Evolutionary conservation across 2,113 vertebrate species (phyloP).

Genomic region (Trochalopteron elliotii): DNA sequence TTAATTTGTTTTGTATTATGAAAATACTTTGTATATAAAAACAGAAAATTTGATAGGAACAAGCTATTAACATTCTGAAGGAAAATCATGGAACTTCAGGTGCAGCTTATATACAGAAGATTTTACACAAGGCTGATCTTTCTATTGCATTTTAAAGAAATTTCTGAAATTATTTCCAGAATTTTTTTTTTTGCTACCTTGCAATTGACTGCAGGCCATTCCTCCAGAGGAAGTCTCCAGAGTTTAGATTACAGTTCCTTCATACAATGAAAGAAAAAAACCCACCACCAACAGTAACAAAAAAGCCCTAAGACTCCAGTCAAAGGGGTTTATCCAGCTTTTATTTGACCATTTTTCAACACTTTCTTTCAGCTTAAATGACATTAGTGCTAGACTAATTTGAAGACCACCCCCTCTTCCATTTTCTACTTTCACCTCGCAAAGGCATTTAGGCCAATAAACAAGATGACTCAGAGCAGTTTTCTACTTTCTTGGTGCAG

Average conservation of each 20-base stretch:
- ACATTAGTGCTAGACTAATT: not conserved
- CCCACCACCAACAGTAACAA: not conserved
- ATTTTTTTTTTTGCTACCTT: not conserved
- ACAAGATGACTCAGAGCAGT: not conserved
- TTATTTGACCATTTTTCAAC: not conserved
- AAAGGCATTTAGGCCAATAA: not conserved
- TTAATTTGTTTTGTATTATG: not conserved
- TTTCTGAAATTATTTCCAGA: not conserved
- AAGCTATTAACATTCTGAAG: not conserved
- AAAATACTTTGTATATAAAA: not conserved
- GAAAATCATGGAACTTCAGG: not conserved
- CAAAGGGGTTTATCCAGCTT: not conserved
- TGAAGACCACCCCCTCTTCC: not conserved
- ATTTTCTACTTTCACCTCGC: not conserved
- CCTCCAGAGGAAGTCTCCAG: not conserved
- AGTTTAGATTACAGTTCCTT: not conserved
- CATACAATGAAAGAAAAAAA: not conserved
- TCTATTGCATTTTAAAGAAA: not conserved
- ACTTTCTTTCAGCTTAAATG: not conserved
- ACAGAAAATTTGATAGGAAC: not conserved
- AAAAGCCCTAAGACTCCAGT: fast-evolving
- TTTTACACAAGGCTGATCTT: not conserved
- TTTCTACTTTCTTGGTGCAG: not conserved
- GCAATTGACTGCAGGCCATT: not conserved
- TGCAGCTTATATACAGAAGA: not conserved